A percentile compares a stretch with the other conserved stretches of the same genome.
Conservation (phyloP, 2,888 invertebrate genomes). For the Cerastis rubricosa region DNA sequence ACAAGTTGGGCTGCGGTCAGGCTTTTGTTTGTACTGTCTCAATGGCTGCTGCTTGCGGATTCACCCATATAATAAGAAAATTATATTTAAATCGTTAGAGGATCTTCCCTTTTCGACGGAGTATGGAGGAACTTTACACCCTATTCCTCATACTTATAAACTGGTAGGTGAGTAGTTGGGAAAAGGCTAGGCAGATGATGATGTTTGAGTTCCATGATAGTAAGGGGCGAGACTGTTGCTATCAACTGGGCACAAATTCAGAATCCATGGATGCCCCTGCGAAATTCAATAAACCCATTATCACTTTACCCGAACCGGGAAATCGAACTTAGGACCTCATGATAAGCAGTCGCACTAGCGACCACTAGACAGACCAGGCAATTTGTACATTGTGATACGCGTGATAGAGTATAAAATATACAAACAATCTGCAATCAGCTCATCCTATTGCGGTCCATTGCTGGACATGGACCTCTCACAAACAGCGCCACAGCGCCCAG, state of each 20-base stretch:
- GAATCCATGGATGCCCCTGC: neutral
- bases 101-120: too few relatives aligned
- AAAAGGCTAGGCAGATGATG: too few relatives aligned
- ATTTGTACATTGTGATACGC: neutral
- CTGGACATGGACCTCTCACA: neutral
- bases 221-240: neutral
- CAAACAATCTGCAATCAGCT: neutral
- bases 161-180: too few relatives aligned
- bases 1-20: slow-evolving; percentile 25
- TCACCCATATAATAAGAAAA: neutral
- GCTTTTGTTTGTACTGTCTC: slow-evolving; percentile 36
- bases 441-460: neutral
- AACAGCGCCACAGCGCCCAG: neutral
- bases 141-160: too few relatives aligned
- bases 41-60: neutral
- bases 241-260: neutral
- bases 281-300: neutral
- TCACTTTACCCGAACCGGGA: neutral
- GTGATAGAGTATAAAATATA: neutral
- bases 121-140: too few relatives aligned
- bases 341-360: neutral
- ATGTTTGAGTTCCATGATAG: neutral
- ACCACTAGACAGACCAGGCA: neutral
- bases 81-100: neutral
- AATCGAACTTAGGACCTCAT: neutral